Evolutionary conservation across 2,797 vertebrate genomes (phyloP).

Genomic region (Kryptopterus vitreolus): DNA sequence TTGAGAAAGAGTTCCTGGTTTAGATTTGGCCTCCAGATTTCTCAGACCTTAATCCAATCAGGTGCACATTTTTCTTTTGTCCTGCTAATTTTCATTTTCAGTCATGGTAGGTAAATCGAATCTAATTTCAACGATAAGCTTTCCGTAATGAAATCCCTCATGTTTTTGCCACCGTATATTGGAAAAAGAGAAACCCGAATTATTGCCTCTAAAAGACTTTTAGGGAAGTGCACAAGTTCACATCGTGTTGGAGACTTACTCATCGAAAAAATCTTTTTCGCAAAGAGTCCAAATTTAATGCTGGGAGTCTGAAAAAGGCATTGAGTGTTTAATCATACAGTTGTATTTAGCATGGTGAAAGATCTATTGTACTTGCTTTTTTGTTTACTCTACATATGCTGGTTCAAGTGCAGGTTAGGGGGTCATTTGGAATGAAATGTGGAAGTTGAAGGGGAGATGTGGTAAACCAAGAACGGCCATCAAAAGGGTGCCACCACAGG

Average conservation of each 20-base stretch:
- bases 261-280: not conserved
- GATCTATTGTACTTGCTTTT: not conserved
- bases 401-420: constrained; percentile 42
- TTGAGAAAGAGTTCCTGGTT: no score
- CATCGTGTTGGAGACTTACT: constrained; percentile 1
- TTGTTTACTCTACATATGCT: not conserved
- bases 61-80: not conserved
- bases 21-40: no score
- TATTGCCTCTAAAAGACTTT: not conserved
- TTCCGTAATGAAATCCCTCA: not conserved
- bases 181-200: not conserved
- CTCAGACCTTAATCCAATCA: no score
- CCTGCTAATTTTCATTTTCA: not conserved
- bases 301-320: not conserved
- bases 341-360: not conserved
- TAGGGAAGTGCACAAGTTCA: constrained; percentile 27
- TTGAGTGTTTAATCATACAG: not conserved
- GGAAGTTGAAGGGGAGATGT: constrained; percentile 62
- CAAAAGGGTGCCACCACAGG: constrained; percentile 27
- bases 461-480: constrained; percentile 38
- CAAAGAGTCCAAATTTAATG: no score
- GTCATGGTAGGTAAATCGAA: not conserved
- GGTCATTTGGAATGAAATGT: constrained; percentile 46
- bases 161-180: not conserved
- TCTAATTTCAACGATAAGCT: not conserved